Conservation (phyloP, 2,113 vertebrate genomes). For the Copsychus sechellarum region DNA sequence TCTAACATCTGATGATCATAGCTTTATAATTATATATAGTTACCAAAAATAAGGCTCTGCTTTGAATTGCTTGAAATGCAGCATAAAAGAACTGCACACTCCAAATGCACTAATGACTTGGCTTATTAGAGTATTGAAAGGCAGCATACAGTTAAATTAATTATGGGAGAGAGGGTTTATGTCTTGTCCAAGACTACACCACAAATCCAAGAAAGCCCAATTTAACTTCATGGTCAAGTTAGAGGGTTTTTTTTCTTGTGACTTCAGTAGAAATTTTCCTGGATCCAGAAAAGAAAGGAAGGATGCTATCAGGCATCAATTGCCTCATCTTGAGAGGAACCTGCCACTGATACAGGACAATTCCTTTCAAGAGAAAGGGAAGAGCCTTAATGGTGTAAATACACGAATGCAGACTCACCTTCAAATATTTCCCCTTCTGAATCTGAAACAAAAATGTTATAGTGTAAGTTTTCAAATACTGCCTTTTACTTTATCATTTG, state of each 20-base stretch:
- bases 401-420: background rate
- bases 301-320: background rate
- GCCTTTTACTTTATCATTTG: background rate
- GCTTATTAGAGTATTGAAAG: background rate
- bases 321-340: background rate
- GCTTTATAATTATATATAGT: background rate
- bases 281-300: background rate
- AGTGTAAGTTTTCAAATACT: background rate
- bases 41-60: background rate
- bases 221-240: background rate
- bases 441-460: background rate
- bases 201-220: background rate
- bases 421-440: background rate
- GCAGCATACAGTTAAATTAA: background rate
- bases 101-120: background rate
- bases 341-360: background rate
- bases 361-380: background rate
- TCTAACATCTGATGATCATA: background rate
- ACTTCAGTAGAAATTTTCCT: background rate
- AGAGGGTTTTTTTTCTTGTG: background rate
- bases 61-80: slow-evolving; percentile 7
- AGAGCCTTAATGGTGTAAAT: background rate
- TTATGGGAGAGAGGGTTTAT: background rate
- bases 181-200: background rate
- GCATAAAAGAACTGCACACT: background rate